Base-by-base conservation (phyloP, 2,797 vertebrate species). In the Notolabrus celidotus region DNA sequence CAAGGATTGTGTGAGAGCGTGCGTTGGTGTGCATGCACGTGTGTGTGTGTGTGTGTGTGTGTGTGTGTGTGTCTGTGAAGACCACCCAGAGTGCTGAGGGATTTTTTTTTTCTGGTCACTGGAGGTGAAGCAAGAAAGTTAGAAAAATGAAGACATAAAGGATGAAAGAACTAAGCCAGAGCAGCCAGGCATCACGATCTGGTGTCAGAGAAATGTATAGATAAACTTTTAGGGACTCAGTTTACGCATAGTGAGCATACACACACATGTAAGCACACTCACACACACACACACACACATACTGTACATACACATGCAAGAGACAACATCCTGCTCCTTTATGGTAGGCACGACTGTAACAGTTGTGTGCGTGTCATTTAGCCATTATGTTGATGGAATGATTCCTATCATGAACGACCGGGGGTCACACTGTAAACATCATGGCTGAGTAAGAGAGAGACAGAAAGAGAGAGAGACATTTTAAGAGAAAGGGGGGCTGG, bases 51-150 rank as follows among this genome's bases (percentile, higher is more conserved):
- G n/a, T n/a, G n/a, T n/a, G n/a, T n/a, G n/a, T n/a, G 59, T 61
- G 43, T 65, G 57, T 54, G 58, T 51, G 58, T 58, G 68, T 61
- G 65, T 62, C 67, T 57, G 54, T 63, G 47, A 87, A 79, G 94
- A 95, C 94, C 93, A 95, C 94, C 94, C 94, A 95, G 83, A 89
- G 54, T 85, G 86, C 74, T 57, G 71, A 79, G 78, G 60, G 66
- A n/a, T n/a, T n/a, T 74, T 74, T 79, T 76, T 74, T 75, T 78
- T 85, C 43, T 65, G 69, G 36, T 67, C 76, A 81, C 71, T 66
- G 79, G 74, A 88, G 75, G 70, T 86, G 59, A 89, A 81, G 79
- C 72, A 76, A 78, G 63, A 86, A 50, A 75, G 74, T 73, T 51
- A 69, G 25, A 79, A 85, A 78, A 85, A 82, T 63, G 47, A 33